Conservation (phyloP, 2,113 vertebrate species). For the Seriola rivoliana region DNA sequence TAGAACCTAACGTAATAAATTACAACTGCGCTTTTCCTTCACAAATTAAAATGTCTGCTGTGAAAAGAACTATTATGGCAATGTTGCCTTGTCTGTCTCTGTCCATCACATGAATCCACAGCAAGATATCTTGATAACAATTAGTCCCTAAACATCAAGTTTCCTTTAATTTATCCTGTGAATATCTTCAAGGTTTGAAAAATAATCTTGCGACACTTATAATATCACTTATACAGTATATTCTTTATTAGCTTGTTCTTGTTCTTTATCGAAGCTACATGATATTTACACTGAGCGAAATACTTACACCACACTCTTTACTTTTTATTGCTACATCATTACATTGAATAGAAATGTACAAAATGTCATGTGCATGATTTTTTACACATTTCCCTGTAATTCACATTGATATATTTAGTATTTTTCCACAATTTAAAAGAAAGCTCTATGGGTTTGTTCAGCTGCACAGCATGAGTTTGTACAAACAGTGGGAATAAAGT, state of each 20-base stretch:
- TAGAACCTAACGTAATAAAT: not conserved
- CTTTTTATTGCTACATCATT: not conserved
- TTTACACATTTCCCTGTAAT: not conserved
- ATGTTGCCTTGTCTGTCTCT: not conserved
- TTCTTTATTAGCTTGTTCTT: not conserved
- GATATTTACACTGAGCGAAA: too few species aligned
- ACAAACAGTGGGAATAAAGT: not conserved
- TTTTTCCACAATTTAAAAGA: not conserved
- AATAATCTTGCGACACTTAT: not conserved
- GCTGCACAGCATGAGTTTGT: not conserved
- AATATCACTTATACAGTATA: not conserved
- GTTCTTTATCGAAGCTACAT: too few species aligned
- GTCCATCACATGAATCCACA: not conserved
- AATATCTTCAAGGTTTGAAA: not conserved
- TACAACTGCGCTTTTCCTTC: not conserved
- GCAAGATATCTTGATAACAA: not conserved
- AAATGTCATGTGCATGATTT: not conserved
- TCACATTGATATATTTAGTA: not conserved
- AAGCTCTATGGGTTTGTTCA: not conserved
- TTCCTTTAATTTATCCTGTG: not conserved
- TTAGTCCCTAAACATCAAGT: not conserved
- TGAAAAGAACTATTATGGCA: not conserved
- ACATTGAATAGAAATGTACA: not conserved
- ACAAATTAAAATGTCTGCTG: not conserved
- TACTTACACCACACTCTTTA: too few species aligned